A percentile compares a stretch with the other conserved stretches of the same genome.
phyloP scores from a whole-genome alignment of 2,797 vertebrate genomes.

The Distichodus sexfasciatus region DNA sequence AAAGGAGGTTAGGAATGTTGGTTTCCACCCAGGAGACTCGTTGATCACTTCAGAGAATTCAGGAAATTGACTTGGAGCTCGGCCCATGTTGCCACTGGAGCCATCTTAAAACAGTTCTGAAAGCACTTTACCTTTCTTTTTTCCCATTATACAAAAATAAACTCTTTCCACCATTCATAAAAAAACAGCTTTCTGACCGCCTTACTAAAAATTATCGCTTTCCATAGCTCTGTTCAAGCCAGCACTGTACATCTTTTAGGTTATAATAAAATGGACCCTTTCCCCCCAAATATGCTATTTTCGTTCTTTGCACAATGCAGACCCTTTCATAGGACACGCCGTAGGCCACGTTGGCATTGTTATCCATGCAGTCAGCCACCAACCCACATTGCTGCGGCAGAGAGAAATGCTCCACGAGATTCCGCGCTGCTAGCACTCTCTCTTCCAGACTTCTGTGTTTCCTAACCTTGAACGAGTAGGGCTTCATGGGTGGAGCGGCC shows the following conservation, averaged over 20 bases:
- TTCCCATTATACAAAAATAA: conserved; percentile 43
- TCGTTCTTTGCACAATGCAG: conserved; percentile 91
- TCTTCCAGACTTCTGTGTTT: conserved; percentile 92
- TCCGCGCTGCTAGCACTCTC: conserved; percentile 83
- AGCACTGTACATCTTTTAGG: conserved; percentile 85
- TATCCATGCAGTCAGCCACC: conserved; percentile 97
- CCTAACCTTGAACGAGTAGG: conserved; percentile 83
- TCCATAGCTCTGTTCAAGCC: conserved; percentile 88
- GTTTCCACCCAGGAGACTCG: conserved; percentile 35
- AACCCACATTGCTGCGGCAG: conserved; percentile 90
- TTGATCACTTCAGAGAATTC: conserved; percentile 40
- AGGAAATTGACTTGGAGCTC: conserved; percentile 26
- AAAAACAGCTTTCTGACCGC: conserved; percentile 65
- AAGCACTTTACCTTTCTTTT: conserved; percentile 71
- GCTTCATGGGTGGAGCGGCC: conserved; percentile 83
- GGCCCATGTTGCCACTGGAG: conserved; percentile 7
- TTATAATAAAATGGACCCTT: conserved; percentile 96
- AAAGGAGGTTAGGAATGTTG: conserved; percentile 36
- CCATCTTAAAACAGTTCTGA: conserved; percentile 37
- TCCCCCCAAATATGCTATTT: conserved; percentile 91
- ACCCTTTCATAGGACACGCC: conserved; percentile 94
- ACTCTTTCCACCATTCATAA: conserved; percentile 65
- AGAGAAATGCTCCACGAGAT: conserved; percentile 85
- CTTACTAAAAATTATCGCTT: conserved; percentile 78
- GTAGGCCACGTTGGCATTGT: conserved; percentile 92